Evolutionary conservation across 2,888 invertebrate species (phyloP).

Genomic region (Diaphora mendica): DNA sequence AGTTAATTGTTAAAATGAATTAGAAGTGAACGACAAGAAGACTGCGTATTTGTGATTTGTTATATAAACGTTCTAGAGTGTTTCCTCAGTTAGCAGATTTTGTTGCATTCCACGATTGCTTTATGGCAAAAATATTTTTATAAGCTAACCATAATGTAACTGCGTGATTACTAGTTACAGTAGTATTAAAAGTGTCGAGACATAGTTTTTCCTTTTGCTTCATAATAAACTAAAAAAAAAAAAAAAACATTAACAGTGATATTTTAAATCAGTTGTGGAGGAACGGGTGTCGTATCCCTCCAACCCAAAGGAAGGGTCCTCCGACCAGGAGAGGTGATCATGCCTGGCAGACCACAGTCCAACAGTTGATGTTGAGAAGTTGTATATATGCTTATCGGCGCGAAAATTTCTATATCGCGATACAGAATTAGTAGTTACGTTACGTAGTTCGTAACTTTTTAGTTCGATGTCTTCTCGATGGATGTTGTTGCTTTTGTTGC

Average conservation of each 20-base stretch:
- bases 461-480: too few relatives aligned
- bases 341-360: too few relatives aligned
- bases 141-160: neutral
- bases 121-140: neutral
- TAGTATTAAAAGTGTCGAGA: neutral
- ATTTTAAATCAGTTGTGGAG: neutral
- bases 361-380: too few relatives aligned
- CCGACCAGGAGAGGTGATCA: too few relatives aligned
- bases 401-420: too few relatives aligned
- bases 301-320: too few relatives aligned
- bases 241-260: neutral
- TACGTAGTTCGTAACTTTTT: too few relatives aligned
- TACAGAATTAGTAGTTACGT: too few relatives aligned
- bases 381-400: too few relatives aligned
- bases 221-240: neutral
- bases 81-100: conserved; percentile 7
- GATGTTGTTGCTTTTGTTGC: too few relatives aligned
- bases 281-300: too few relatives aligned
- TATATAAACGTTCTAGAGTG: conserved; percentile 8
- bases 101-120: conserved; percentile 35
- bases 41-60: conserved; percentile 28
- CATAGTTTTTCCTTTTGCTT: neutral
- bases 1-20: conserved; percentile 71
- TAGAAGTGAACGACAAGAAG: conserved; percentile 32
- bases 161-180: neutral